phyloP scores from a whole-genome alignment of 2,113 vertebrate species.

The Trematomus loennbergii region DNA sequence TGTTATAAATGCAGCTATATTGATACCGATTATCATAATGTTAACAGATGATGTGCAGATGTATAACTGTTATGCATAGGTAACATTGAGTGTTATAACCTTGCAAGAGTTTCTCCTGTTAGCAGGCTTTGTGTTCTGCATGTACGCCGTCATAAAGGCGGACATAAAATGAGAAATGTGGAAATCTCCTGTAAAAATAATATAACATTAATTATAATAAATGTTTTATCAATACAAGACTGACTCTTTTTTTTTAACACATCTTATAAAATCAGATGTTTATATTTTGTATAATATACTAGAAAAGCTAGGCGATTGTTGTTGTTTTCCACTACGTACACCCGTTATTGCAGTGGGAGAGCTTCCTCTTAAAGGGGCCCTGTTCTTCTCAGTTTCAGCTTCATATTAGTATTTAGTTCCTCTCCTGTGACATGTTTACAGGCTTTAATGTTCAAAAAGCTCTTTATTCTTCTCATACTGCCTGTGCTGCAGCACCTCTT shows the following conservation, averaged over 20 bases:
- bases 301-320: neutral
- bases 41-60: conserved; percentile 73
- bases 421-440: too few species aligned
- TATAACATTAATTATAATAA: conserved; percentile 79
- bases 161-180: conserved; percentile 57
- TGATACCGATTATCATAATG: conserved; percentile 59
- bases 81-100: conserved; percentile 76
- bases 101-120: conserved; percentile 61
- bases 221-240: conserved; percentile 69
- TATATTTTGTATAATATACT: neutral
- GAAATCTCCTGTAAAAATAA: conserved; percentile 69
- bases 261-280: conserved; percentile 1
- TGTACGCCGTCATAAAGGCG: conserved; percentile 50
- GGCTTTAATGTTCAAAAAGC: too few species aligned
- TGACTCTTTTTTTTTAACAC: conserved; percentile 2
- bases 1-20: conserved; percentile 80
- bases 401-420: too few species aligned
- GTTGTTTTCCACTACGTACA: neutral
- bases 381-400: too few species aligned
- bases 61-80: conserved; percentile 63
- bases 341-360: conserved; percentile 4
- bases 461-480: too few species aligned
- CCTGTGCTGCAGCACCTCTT: too few species aligned
- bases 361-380: neutral
- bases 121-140: conserved; percentile 75